Conservation (phyloP, 2,113 vertebrate genomes). For the Thamnophis sirtalis region DNA sequence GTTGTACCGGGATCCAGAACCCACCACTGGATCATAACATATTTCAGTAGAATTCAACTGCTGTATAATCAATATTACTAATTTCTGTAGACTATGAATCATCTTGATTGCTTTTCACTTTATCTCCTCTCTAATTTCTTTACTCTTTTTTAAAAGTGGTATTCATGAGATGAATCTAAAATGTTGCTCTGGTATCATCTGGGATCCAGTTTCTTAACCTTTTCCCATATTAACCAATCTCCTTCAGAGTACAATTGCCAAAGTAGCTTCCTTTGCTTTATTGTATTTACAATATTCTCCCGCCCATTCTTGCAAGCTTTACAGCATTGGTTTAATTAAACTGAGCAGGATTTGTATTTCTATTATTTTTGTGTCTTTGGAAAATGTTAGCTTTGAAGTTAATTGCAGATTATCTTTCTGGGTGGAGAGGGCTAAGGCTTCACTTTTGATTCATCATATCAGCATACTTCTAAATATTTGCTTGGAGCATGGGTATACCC, state of each 20-base stretch:
- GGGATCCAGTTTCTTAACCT: neutral
- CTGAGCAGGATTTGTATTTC: neutral
- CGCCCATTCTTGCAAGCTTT: neutral
- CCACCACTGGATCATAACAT: neutral
- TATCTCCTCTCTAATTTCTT: neutral
- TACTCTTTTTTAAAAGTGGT: neutral
- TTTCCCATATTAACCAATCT: neutral
- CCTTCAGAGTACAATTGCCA: neutral
- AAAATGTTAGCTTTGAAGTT: neutral
- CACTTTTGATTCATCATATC: neutral
- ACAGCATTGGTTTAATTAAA: neutral
- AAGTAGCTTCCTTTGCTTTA: neutral
- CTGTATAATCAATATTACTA: neutral
- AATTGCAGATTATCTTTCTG: constrained; percentile 18
- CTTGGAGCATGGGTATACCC: neutral
- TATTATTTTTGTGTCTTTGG: neutral
- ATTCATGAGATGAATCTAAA: neutral
- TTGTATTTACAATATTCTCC: neutral
- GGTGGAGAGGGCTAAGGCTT: neutral
- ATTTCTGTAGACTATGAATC: neutral
- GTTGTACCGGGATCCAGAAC: no score
- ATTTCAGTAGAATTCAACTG: neutral
- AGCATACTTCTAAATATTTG: neutral
- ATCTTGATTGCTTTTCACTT: neutral
- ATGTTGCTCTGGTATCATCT: neutral